phyloP scores from a whole-genome alignment of 2,888 invertebrate genomes.

The Volucella inflata region DNA sequence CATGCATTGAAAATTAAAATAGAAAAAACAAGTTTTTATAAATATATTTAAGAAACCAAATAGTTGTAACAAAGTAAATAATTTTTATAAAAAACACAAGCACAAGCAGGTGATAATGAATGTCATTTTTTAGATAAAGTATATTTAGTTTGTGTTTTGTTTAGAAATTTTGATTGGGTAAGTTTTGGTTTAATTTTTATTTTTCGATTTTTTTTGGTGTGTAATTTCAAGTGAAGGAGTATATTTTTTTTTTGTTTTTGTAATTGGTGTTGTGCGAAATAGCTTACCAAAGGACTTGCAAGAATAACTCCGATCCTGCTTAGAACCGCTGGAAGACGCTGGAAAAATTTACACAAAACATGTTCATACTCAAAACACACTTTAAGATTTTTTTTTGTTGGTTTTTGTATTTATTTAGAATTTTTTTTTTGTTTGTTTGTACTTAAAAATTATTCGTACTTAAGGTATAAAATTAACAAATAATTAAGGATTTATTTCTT shows the following conservation, averaged over 20 bases:
- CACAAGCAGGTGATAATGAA: constrained; percentile 74
- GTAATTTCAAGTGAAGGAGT: constrained; percentile 48
- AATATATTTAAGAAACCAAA: constrained; percentile 12
- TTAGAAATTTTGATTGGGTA: constrained; percentile 25
- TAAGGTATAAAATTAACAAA: constrained; percentile 50
- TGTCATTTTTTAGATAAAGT: constrained; percentile 50
- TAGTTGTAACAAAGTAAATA: constrained; percentile 10
- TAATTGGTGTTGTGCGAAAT: constrained; percentile 81
- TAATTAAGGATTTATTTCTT: constrained; percentile 36
- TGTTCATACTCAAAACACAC: constrained; percentile 84
- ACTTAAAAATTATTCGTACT: not conserved
- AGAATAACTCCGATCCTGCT: constrained; percentile 98
- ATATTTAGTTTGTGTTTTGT: constrained; percentile 45
- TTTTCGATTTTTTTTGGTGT: constrained; percentile 60
- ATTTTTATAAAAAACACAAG: constrained; percentile 52
- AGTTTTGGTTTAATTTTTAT: constrained; percentile 21
- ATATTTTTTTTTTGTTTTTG: constrained; percentile 41
- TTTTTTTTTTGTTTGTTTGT: constrained; percentile 62
- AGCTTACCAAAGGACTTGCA: constrained; percentile 97
- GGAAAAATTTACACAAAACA: constrained; percentile 86
- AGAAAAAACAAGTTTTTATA: not conserved
- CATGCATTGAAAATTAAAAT: constrained; percentile 37
- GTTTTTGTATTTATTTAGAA: constrained; percentile 30
- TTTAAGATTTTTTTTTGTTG: constrained; percentile 79
- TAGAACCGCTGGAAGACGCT: constrained; percentile 97